Base-by-base conservation (phyloP, 2,888 invertebrate species). In the Cataglyphis cursor region DNA sequence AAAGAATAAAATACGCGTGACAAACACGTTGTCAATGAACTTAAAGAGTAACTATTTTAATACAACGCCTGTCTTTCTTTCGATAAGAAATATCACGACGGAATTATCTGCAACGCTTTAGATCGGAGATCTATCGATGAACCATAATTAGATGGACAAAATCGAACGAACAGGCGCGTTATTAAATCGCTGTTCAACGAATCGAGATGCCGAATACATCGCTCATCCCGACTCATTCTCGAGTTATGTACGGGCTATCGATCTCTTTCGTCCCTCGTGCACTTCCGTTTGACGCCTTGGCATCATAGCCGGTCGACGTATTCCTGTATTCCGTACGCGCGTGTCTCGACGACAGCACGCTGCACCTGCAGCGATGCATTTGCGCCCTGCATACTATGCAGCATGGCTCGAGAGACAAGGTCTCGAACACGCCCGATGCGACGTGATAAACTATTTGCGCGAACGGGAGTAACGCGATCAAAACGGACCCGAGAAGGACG, bases 301-400 rank as follows among this genome's bases (percentile, higher is more conserved):
- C 35, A 24, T 64, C 64, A 9, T 21, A n/a, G 74, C 38, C 61
- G 62, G 78, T 38, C 83, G 65, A 70, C 80, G 65, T n/a, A n/a
- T 48, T 70, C 61, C 21, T 21, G 66, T 61, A 84, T 86, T 86
- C 81, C 41, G 35, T 21, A 64, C 85, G 73, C 87, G 87, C 59
- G 61, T 54, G 72, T 70, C 44, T 28, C 72, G 31, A 24, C 48
- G 54, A 10, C 65, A 57, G 44, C 70, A 48, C 59, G 54, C 57
- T 72, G 72, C 84, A 85, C 86, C 81, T 86, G 85, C 70, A 41
- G 54, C n/a, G 62, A 75, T n/a, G 70, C 62, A 57, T 65, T 80
- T 74, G 62, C 80, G 24, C 41, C 35, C 41, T 18, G 82, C 84
- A 81, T 84, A 76, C 18, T 41, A 4, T 70, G 57, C 51, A 54